Evolutionary conservation across 2,797 vertebrate species (phyloP), one percentile per base, ranked within the genome.

Genomic region (Coreius guichenoti): DNA sequence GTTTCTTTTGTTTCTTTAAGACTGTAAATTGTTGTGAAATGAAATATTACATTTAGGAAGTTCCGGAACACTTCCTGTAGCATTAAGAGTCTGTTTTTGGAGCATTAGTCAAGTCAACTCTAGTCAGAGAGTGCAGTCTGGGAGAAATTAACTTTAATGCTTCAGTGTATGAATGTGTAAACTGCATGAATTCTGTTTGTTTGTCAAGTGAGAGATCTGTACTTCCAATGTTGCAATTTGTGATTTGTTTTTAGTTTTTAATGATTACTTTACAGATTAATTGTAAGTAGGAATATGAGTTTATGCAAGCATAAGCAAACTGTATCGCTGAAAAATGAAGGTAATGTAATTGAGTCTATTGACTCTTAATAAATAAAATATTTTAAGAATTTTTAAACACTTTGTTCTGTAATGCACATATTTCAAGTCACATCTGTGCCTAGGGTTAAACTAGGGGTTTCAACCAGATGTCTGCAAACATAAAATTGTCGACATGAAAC

Each of bases 351-450:
- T 45, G 31, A 14, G 29, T 76, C 11, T 36, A 36, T 36, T 36
- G 11, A 56, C n/a, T 82, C 17, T 58, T 72, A 63, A 29, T 31
- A 63, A 77, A 43, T 23, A 63, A 65, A 83, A 75, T 83, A 65
- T 83, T 73, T 81, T 13, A 21, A 0, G 7, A 43, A 21, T 39
- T 82, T 70, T 56, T 23, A 1, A 58, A 39, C 3, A 29, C 67
- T 29, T 68, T 29, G 13, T 26, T 16, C 61, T 65, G 17, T 75
- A 19, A 8, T n/a, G 7, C 2, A 36, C 33, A 12, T 68, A 68
- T 19, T 69, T 39, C 61, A 65, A 65, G 31, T 68, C 31, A 68
- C 31, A 21, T 36, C 31, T 68, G 4, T 5, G 17, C 8, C 31
- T 29, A 29, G 58, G 56, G 1, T 26, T 61, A 26, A 61, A 61